phyloP scores from a whole-genome alignment of 2,113 vertebrate genomes.

The Pyrgilauda ruficollis region DNA sequence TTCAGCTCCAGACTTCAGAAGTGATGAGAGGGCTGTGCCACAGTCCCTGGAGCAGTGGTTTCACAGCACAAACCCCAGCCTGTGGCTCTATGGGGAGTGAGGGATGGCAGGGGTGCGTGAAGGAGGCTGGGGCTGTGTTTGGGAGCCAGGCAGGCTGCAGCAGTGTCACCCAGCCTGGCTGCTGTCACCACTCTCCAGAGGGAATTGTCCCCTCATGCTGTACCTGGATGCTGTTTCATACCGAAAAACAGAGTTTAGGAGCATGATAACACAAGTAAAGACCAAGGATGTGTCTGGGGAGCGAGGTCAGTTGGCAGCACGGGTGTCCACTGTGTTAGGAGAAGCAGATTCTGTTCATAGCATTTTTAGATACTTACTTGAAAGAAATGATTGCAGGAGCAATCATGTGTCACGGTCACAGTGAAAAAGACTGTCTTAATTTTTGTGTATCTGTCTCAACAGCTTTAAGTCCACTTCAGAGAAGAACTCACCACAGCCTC shows the following conservation, averaged over 20 bases:
- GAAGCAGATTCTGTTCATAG: not conserved
- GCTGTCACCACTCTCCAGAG: not conserved
- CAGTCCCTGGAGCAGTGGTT: not conserved
- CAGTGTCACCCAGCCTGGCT: not conserved
- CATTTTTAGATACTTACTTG: not conserved
- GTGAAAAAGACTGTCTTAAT: not conserved
- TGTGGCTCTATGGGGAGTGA: not conserved
- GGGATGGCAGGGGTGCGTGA: not conserved
- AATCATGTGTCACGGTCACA: not conserved
- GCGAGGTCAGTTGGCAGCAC: fast-evolving
- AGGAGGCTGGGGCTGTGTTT: not conserved
- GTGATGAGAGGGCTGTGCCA: not conserved
- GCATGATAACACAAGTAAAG: not conserved
- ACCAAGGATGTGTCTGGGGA: not conserved
- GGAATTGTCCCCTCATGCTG: not conserved
- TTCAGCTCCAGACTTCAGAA: not conserved
- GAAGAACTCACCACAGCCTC: not conserved
- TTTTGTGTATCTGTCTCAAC: not conserved
- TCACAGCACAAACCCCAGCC: not conserved
- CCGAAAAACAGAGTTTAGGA: not conserved
- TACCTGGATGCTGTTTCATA: not conserved
- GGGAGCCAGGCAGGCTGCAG: not conserved
- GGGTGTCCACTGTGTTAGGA: not conserved
- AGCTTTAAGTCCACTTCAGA: not conserved
- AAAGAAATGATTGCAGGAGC: not conserved